These are phyloP conservation scores for Eurystomus glaucurus DNA, from an alignment of 2,797 vertebrate genomes.

Conservation along the genomic window DNA sequence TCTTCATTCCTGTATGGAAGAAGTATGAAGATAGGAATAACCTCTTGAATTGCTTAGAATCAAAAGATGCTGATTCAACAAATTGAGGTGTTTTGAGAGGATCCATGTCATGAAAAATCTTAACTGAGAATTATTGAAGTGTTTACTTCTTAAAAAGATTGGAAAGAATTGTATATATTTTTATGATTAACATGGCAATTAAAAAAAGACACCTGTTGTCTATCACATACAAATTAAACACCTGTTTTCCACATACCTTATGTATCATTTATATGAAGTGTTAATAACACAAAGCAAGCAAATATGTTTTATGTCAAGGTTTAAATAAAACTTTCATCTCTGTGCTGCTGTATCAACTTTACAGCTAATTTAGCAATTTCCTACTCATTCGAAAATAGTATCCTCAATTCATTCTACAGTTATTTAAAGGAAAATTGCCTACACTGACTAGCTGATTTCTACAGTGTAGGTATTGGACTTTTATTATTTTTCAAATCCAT, in stretches of 20 bases:
- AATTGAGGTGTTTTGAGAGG: neutral
- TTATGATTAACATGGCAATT: neutral
- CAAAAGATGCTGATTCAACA: neutral
- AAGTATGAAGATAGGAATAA: neutral
- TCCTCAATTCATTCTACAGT: neutral
- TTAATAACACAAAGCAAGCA: neutral
- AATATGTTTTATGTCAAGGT: neutral
- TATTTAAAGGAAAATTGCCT: neutral
- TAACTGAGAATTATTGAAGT: neutral
- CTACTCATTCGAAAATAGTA: conserved; percentile 4
- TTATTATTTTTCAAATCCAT: neutral
- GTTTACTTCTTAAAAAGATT: neutral
- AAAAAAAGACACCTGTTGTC: neutral
- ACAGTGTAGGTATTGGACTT: neutral
- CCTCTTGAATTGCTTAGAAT: neutral
- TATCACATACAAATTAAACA: neutral
- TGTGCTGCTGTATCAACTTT: neutral
- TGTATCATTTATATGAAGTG: neutral
- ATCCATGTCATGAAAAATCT: neutral
- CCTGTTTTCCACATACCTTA: neutral
- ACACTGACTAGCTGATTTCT: neutral
- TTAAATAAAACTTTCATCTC: neutral
- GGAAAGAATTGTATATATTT: neutral
- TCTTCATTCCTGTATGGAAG: neutral
- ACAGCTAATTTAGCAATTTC: neutral